Conservation (phyloP, 2,888 invertebrate genomes). For the Tiliacea citrago region DNA sequence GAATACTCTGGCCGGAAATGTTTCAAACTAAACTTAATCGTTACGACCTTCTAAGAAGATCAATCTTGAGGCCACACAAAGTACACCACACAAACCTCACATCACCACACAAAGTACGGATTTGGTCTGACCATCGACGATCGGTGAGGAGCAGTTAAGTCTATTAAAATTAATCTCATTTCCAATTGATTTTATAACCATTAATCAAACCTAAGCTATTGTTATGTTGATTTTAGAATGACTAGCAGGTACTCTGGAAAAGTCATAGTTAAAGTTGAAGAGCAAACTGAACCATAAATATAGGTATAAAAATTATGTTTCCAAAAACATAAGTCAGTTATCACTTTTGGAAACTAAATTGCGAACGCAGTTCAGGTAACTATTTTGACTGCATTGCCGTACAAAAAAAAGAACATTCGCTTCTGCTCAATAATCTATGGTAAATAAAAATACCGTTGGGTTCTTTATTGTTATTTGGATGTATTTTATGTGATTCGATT, state of each 20-base stretch:
- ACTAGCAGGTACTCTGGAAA: background rate
- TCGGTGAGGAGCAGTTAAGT: background rate
- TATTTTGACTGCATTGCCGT: background rate
- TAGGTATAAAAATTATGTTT: background rate
- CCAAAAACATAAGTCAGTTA: no score
- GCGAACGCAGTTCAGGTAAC: background rate
- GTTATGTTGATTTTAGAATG: background rate
- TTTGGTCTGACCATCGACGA: no score
- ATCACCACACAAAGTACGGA: no score
- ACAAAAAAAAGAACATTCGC: background rate
- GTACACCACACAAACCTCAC: no score
- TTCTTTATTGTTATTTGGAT: background rate
- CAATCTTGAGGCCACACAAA: background rate
- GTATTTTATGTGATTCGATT: slow-evolving; percentile 42
- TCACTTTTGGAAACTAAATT: background rate
- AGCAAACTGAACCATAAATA: background rate
- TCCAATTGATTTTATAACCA: background rate
- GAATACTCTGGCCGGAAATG: background rate
- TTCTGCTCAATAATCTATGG: slow-evolving; percentile 23
- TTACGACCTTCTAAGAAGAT: background rate
- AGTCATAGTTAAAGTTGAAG: background rate
- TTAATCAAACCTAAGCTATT: background rate
- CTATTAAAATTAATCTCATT: no score
- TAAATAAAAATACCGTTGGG: slow-evolving; percentile 32
- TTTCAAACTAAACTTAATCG: background rate